These are phyloP conservation scores for Drosophila serrata DNA, from an alignment of 1,140 invertebrate species.

Conservation along the genomic window DNA sequence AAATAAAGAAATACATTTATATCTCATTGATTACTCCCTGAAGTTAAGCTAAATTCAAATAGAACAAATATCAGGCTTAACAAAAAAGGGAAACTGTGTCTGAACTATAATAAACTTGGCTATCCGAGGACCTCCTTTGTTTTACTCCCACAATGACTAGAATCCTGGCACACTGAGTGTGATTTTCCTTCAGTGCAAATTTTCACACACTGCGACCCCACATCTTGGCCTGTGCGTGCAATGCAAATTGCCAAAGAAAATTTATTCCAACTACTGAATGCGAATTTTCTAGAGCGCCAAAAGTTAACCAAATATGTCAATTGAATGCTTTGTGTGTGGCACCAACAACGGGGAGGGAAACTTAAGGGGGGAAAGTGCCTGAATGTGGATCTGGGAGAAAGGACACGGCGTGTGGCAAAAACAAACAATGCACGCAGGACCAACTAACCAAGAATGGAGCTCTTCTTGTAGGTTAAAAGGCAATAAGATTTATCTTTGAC, in stretches of 20 bases:
- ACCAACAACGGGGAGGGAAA: neutral
- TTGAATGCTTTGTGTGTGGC: constrained; percentile 59
- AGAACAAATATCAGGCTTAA: constrained; percentile 5
- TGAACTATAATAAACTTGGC: neutral
- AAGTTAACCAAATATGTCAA: constrained; percentile 82
- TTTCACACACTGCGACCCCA: neutral
- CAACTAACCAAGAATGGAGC: constrained; percentile 65
- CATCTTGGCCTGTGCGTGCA: constrained; percentile 48
- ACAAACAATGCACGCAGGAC: constrained; percentile 67
- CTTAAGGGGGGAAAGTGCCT: too few species aligned
- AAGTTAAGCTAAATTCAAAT: neutral
- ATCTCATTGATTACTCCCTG: neutral
- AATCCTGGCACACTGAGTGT: neutral
- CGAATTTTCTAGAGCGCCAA: constrained; percentile 64
- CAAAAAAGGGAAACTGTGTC: neutral
- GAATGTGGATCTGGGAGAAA: constrained; percentile 2
- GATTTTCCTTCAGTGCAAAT: constrained; percentile 7
- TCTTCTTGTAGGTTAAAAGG: constrained; percentile 75
- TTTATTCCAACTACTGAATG: constrained; percentile 76
- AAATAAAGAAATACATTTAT: constrained; percentile 16
- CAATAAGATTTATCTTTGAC: constrained; percentile 83
- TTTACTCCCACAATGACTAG: neutral
- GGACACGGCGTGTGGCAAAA: constrained; percentile 46
- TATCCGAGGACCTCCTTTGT: neutral
- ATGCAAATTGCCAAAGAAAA: constrained; percentile 79